Evolutionary conservation across 2,113 vertebrate species (phyloP), one percentile per base, ranked within the genome.

Genomic region (Datnioides undecimradiatus): DNA sequence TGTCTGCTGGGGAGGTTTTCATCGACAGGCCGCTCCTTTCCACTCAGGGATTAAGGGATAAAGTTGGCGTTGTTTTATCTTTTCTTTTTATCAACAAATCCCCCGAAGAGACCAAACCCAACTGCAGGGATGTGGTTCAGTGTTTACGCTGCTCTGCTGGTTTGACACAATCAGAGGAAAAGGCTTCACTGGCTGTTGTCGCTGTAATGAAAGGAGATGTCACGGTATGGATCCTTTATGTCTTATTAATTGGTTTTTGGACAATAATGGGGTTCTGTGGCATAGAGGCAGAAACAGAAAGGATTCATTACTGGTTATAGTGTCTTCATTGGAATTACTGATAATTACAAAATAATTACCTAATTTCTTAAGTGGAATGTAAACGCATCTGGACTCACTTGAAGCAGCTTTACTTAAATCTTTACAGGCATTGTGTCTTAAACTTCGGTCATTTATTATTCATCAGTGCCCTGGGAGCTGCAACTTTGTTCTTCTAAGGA

Each of bases 61-160:
- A 51, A 25, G 69, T 48, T 80, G 43, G 8, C 4, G 10, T 66
- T 73, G 65, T 79, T 84, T 67, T 76, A 76, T 83, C 60, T 81
- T 65, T 83, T 65, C 43, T 48, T 82, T 57, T 64, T 73, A 79
- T 80, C 65, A 72, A 68, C 65, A 83, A 89, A 80, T 80, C 79
- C 76, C 64, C 73, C 38, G 23, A 80, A 74, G 73, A 83, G 65
- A 77, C 68, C 45, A 74, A 55, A 77, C 69, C 38, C 49, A 43
- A 64, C 60, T 33, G 48, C 49, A 23, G 55, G 43, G 27, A 71
- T 17, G 17, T 63, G 6, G 49, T 36, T 79, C 25, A 48, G 58
- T 58, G 51, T 78, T 70, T 74, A 70, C 38, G 17, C 40, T 19
- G 34, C 54, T 76, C 25, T 48, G 58, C 16, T 25, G 0, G 1